These are phyloP conservation scores for Eumerus sabulonum DNA, from an alignment of 2,888 invertebrate species.

Conservation along the genomic window DNA sequence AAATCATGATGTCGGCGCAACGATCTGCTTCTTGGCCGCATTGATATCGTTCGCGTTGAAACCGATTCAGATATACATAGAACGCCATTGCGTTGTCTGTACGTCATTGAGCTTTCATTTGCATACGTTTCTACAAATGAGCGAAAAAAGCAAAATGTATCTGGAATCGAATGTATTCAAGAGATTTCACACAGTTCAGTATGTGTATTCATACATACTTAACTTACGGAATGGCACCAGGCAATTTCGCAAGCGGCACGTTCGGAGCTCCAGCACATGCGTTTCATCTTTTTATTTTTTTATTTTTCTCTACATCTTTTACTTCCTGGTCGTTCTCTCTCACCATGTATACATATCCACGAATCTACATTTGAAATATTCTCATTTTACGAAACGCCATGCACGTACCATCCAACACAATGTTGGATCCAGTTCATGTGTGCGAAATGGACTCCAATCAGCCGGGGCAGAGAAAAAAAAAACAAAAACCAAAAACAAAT, in stretches of 20 bases:
- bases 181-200: slow-evolving; percentile 50
- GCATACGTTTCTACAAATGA: slow-evolving; percentile 3
- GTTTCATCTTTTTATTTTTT: slow-evolving; percentile 33
- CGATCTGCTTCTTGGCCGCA: slow-evolving; percentile 51
- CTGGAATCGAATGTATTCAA: slow-evolving; percentile 32
- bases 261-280: slow-evolving; percentile 57
- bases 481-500: slow-evolving; percentile 18
- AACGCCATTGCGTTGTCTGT: too few species aligned
- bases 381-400: slow-evolving; percentile 68
- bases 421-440: slow-evolving; percentile 12
- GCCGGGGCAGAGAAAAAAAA: neutral
- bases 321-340: slow-evolving; percentile 18
- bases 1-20: slow-evolving; percentile 60
- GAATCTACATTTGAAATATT: slow-evolving; percentile 48
- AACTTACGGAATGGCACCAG: slow-evolving; percentile 42
- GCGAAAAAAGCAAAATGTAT: neutral
- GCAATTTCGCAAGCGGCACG: slow-evolving; percentile 63
- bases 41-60: slow-evolving; percentile 55
- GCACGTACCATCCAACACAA: slow-evolving; percentile 54
- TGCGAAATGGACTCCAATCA: slow-evolving; percentile 48
- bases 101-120: slow-evolving; percentile 6
- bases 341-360: too few species aligned
- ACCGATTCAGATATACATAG: slow-evolving; percentile 36
- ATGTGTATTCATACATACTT: slow-evolving; percentile 35
- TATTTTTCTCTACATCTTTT: slow-evolving; percentile 13